Evolutionary conservation across 2,113 vertebrate species (phyloP).

Genomic region (Sorex araneus): DNA sequence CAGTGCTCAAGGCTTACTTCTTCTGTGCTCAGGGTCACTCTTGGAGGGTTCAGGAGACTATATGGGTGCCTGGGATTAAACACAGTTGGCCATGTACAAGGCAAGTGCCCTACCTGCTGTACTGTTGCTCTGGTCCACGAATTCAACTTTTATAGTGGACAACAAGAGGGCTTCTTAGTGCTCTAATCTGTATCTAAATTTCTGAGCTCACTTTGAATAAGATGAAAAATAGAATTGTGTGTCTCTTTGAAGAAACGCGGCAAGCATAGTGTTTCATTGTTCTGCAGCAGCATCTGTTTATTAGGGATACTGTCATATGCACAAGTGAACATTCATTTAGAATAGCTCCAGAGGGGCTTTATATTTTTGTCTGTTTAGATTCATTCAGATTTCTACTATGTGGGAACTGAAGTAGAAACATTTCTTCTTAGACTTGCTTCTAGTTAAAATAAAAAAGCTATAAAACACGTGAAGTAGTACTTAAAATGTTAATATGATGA

Average conservation of each 20-base stretch:
- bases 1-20: no score
- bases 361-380: conserved; percentile 49
- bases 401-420: not conserved
- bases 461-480: conserved; percentile 9
- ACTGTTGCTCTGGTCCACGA: not conserved
- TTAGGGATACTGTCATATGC: not conserved
- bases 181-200: conserved; percentile 20
- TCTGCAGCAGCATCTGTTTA: not conserved
- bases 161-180: conserved; percentile 51
- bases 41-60: no score
- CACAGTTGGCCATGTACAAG: no score
- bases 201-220: conserved; percentile 54
- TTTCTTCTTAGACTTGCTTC: not conserved
- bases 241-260: conserved; percentile 44
- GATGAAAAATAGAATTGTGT: conserved; percentile 30
- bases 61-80: no score
- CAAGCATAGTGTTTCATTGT: not conserved
- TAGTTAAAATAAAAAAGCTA: not conserved
- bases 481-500: conserved; percentile 13
- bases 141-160: conserved; percentile 31
- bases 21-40: no score
- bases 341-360: not conserved
- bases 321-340: not conserved
- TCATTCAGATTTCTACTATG: conserved; percentile 28
- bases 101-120: no score